Evolutionary conservation across 2,797 vertebrate genomes (phyloP).

Genomic region (Gambelia wislizenii): DNA sequence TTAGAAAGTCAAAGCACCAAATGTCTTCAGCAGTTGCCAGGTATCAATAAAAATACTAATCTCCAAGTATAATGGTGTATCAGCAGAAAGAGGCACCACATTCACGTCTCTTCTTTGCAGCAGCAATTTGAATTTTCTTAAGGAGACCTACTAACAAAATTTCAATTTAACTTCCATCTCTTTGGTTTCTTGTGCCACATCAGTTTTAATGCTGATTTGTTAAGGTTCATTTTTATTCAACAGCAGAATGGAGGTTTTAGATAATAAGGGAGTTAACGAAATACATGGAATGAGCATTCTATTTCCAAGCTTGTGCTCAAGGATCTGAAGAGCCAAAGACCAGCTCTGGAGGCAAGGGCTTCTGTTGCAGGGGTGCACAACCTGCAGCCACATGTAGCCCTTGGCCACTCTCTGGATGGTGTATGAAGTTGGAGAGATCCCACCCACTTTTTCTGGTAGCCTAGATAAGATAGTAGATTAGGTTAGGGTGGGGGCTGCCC

Average conservation of each 20-base stretch:
- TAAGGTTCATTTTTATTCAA: neutral
- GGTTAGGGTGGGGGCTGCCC: too few relatives aligned
- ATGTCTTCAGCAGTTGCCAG: neutral
- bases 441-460: too few relatives aligned
- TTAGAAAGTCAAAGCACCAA: neutral
- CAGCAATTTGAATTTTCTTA: neutral
- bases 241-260: neutral
- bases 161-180: neutral
- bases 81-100: conserved; percentile 25
- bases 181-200: neutral
- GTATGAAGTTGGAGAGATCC: too few relatives aligned
- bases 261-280: neutral
- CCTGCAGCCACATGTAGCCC: too few relatives aligned
- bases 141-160: neutral
- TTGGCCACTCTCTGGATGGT: too few relatives aligned
- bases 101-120: neutral
- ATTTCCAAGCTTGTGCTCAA: neutral
- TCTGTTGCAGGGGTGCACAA: too few relatives aligned
- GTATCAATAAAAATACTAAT: conserved; percentile 7
- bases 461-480: too few relatives aligned
- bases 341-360: too few relatives aligned
- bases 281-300: neutral
- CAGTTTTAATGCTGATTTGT: neutral
- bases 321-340: neutral
- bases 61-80: neutral